phyloP scores from a whole-genome alignment of 2,888 invertebrate genomes.

The Tiliacea aurago region DNA sequence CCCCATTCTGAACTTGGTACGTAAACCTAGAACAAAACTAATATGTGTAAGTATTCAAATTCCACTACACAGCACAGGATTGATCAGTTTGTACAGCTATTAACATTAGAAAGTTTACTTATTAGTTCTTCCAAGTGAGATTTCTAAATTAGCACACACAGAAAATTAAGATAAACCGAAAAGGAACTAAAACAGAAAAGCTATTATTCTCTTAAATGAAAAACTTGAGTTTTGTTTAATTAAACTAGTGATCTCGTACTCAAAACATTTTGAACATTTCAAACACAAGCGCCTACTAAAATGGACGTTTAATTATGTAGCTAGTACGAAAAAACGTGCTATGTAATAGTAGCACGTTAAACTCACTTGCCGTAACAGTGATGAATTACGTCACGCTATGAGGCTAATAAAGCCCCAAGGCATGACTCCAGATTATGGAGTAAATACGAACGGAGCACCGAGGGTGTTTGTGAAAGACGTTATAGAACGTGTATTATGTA shows the following conservation, averaged over 20 bases:
- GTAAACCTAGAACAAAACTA: background rate
- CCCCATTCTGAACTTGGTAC: background rate
- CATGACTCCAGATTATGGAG: conserved; percentile 60
- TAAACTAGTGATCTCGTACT: conserved; percentile 6
- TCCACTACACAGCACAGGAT: background rate
- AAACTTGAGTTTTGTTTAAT: conserved; percentile 4
- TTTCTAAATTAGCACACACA: conserved; percentile 2
- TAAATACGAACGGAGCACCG: conserved; percentile 61
- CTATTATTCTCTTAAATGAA: background rate
- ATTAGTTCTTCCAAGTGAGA: background rate
- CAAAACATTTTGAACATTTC: conserved; percentile 17
- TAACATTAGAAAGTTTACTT: background rate
- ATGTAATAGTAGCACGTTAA: conserved; percentile 47
- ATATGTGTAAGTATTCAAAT: background rate
- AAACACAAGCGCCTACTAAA: conserved; percentile 37
- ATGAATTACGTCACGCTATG: conserved; percentile 61
- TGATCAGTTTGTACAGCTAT: background rate
- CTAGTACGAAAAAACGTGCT: conserved; percentile 47
- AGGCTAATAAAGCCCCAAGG: conserved; percentile 56
- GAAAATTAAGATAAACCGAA: conserved; percentile 9
- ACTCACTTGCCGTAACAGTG: conserved; percentile 46
- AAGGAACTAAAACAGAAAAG: conserved; percentile 10
- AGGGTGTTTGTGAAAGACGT: conserved; percentile 55
- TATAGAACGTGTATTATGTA: conserved; percentile 52
- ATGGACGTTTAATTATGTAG: conserved; percentile 31